phyloP scores from a whole-genome alignment of 2,888 invertebrate species.

The Notodonta dromedarius region DNA sequence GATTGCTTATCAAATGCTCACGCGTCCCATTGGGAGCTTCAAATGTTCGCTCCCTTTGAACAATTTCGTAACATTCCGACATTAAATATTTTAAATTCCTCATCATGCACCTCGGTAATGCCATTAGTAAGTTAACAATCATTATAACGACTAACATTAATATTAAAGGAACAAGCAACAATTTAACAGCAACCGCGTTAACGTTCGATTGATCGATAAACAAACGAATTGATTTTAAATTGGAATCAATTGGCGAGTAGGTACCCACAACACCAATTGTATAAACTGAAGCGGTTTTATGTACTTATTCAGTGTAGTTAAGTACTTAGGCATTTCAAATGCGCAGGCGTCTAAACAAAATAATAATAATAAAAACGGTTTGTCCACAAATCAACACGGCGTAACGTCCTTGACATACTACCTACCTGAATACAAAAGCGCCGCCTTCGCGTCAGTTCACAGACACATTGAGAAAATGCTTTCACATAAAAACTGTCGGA shows the following conservation, averaged over 20 bases:
- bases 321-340: not conserved
- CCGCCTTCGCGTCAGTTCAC: constrained; percentile 31
- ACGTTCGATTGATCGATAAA: constrained; percentile 1
- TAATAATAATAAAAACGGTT: constrained; percentile 5
- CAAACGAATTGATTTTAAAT: constrained; percentile 5
- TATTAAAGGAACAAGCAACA: not conserved
- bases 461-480: constrained; percentile 33
- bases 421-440: constrained; percentile 39
- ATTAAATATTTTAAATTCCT: not conserved
- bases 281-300: not conserved
- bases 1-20: too few species aligned
- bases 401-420: constrained; percentile 42
- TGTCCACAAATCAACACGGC: constrained; percentile 9
- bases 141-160: not conserved
- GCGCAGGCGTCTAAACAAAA: constrained; percentile 5
- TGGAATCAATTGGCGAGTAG: constrained; percentile 4
- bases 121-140: not conserved
- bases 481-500: constrained; percentile 16
- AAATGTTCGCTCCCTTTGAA: not conserved
- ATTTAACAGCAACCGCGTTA: not conserved
- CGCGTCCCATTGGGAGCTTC: too few species aligned
- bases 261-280: constrained; percentile 1
- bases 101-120: not conserved
- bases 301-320: not conserved
- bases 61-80: not conserved